A percentile compares a stretch with the other conserved stretches of the same genome.
phyloP scores from a whole-genome alignment of 2,113 vertebrate genomes.

The Petrocephalus zakoni region DNA sequence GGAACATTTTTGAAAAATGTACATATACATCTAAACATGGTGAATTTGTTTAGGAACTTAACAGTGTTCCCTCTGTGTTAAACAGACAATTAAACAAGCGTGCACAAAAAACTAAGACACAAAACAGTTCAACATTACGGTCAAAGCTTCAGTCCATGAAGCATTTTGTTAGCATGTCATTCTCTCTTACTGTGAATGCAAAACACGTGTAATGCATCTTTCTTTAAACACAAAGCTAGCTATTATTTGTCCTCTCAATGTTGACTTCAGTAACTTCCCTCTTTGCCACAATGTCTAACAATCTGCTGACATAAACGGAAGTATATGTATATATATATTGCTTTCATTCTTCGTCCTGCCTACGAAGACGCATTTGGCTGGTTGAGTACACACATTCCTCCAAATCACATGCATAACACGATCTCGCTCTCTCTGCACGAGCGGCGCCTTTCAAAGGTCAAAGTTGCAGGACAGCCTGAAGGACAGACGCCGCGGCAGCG shows the following conservation, averaged over 20 bases:
- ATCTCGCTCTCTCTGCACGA: constrained; percentile 53
- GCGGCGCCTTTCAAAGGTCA: constrained; percentile 71
- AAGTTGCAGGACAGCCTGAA: constrained; percentile 68
- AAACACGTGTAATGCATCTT: not conserved
- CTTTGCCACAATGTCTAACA: not conserved
- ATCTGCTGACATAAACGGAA: constrained; percentile 25
- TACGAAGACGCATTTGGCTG: constrained; percentile 14
- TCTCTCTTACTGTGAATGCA: not conserved
- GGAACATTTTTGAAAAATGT: not conserved
- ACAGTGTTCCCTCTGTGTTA: not conserved
- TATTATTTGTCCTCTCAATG: not conserved
- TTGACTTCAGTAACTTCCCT: not conserved
- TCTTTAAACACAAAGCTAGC: not conserved
- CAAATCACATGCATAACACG: constrained; percentile 27
- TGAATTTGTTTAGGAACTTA: not conserved
- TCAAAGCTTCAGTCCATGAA: not conserved
- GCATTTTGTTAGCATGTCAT: not conserved
- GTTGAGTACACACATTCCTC: constrained; percentile 37
- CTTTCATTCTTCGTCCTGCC: constrained; percentile 27
- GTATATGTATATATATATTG: not conserved
- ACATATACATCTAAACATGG: constrained; percentile 24
- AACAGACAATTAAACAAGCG: not conserved
- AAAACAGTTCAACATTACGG: not conserved
- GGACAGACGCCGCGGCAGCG: constrained; percentile 50
- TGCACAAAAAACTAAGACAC: not conserved